Base-by-base conservation (phyloP, 2,113 vertebrate species). In the Chamaetylas fuelleborni region DNA sequence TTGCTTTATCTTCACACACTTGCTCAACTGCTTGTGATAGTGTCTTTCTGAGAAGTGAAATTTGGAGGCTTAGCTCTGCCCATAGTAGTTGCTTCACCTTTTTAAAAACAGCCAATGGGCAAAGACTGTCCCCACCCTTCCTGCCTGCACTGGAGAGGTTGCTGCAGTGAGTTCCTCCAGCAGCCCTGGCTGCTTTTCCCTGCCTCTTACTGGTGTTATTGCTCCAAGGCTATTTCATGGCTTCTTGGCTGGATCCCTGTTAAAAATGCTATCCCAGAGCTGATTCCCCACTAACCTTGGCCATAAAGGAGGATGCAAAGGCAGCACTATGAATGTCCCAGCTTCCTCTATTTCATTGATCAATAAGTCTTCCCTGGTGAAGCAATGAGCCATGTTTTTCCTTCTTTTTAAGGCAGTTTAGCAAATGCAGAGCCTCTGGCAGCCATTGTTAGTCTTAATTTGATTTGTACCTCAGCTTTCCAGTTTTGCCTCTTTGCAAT, bases 41-140 rank as follows among this genome's bases (percentile, higher is more conserved):
- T 29, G 56, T 64, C 58, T 80, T 82, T 71, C 31, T 66, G 80
- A 72, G 86, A 95, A 94, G 48, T 54, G 62, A 80, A 69, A 50
- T 67, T 43, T 2, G 2, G 48, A 76, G 18, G 53, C 24, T 62
- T 20, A 34, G 48, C 26, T 86, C 53, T 79, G 29, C 29, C 40
- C 0, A 0, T 4, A 42, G 57, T 5, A 34, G 51, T 62, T 1
- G 2, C 86, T 92, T 88, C 57, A 54, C 19, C 12, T 65, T 84
- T 93, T 57, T 38, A 53, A 53, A 84, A 93, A 69, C 9, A 95
- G 50, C 28, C 3, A 5, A 5, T n/a, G 42, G 26, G 8, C 51
- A 70, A 79, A 50, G 33, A 15, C 2, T 72, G 18, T 3, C 33
- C 15, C 14, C 18, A 48, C 33, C 23, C 76, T 90, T 88, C 66